Base-by-base conservation (phyloP, 2,888 invertebrate species). In the Sturmia bella region DNA sequence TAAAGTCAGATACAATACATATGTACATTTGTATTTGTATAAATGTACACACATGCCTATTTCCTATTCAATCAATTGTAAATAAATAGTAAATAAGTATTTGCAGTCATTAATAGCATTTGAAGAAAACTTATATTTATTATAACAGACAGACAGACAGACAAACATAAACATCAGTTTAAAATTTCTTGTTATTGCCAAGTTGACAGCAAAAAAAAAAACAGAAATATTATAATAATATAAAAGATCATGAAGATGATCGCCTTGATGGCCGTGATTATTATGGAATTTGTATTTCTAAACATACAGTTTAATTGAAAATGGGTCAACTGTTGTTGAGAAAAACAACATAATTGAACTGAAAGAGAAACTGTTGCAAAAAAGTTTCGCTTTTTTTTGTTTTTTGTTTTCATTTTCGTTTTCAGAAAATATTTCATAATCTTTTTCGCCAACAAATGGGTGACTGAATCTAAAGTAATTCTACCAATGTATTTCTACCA, bases 131-230 rank as follows among this genome's bases (percentile, higher is more conserved):
- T 61, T 61, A 63, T 63, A 56, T 77, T 74, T 69, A 69, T 78
- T 64, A 78, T 72, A 78, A 72, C 32, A 32, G 7, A n/a, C n/a
- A n/a, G n/a, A n/a, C n/a, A n/a, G n/a, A n/a, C n/a, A n/a, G n/a
- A n/a, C n/a, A n/a, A n/a, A 32, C 19, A 78, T 72, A 72, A 78
- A 78, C 64, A 78, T 59, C 70, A 59, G 39, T 72, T 57, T 78
- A 39, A 27, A 57, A 17, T 69, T 57, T 61, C 63, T 63, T 19
- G 45, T 70, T 63, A 77, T 48, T 70, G 43, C 11, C 3, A 43
- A 50, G 66, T 39, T 68, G 78, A 73, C 72, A 79, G 64, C 21
- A 57, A 27, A 15, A 24, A 57, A 45, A 45, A 15, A 45, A 6
- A 45, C 6, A 43, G 15, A 43, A 5, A 2, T 32, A 2, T 32